Conservation (phyloP, 2,113 vertebrate genomes). For the Lamprologus sp. region DNA sequence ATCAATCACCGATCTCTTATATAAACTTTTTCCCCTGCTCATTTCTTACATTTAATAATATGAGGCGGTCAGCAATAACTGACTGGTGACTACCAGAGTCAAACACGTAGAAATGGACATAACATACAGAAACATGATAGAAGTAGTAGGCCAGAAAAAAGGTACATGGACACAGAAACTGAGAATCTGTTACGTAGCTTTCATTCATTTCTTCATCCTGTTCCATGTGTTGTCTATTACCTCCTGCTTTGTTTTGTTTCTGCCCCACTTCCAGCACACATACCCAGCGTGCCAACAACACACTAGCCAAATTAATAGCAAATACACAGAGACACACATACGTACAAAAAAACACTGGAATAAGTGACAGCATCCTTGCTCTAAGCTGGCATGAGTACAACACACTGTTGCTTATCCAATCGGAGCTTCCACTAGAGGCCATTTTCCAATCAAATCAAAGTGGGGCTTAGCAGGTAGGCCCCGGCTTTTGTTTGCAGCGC, state of each 20-base stretch:
- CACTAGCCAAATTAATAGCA: constrained; percentile 59
- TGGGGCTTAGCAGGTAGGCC: constrained; percentile 55
- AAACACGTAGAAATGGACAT: neutral
- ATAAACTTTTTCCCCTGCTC: neutral
- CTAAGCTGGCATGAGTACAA: constrained; percentile 44
- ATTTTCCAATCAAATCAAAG: constrained; percentile 56
- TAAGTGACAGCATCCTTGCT: constrained; percentile 41
- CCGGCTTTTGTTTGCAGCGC: constrained; percentile 26
- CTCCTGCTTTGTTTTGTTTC: constrained; percentile 50
- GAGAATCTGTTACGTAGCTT: constrained; percentile 6
- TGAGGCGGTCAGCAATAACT: neutral
- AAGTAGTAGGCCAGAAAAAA: neutral
- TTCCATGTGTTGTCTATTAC: constrained; percentile 66
- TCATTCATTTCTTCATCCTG: constrained; percentile 10
- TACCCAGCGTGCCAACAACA: constrained; percentile 51
- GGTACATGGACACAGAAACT: neutral
- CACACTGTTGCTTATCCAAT: constrained; percentile 44
- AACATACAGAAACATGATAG: neutral
- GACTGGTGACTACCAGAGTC: constrained; percentile 27
- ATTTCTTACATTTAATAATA: neutral
- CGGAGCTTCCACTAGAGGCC: constrained; percentile 41
- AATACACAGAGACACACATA: constrained; percentile 39
- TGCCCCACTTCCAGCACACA: constrained; percentile 59
- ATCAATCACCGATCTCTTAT: constrained; percentile 16
- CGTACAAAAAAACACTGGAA: neutral